Evolutionary conservation across 2,797 vertebrate genomes (phyloP).

Genomic region (Mionectes olivaceus): DNA sequence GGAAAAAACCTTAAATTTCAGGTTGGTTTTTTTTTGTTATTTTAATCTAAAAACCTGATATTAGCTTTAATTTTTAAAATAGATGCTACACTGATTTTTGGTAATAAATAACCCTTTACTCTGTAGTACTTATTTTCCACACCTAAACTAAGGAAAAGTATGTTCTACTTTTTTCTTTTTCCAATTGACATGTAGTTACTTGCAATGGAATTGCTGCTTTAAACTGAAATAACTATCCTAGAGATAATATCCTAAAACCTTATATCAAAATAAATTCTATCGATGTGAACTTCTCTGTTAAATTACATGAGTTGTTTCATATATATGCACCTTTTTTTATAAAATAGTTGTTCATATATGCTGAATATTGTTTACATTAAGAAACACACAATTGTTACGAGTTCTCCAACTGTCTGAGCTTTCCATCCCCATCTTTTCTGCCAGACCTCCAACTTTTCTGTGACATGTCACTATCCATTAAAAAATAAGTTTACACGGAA

Average conservation of each 20-base stretch:
- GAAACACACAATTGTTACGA: not conserved
- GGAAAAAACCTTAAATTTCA: not conserved
- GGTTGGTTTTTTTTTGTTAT: rapidly evolving
- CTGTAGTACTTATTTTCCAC: not conserved
- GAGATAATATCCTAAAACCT: not conserved
- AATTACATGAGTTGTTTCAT: not conserved
- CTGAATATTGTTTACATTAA: not conserved
- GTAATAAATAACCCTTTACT: not conserved
- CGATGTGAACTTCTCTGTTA: not conserved
- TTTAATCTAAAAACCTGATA: not conserved
- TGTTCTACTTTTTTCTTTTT: not conserved
- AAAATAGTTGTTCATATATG: not conserved
- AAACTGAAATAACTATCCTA: not conserved
- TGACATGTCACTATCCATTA: not conserved
- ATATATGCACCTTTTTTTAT: not conserved
- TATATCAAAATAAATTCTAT: not conserved
- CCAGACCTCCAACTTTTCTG: not conserved
- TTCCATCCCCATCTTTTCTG: not conserved
- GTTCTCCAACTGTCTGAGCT: not conserved
- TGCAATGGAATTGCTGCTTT: not conserved
- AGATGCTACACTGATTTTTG: not conserved
- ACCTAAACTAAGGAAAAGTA: not conserved
- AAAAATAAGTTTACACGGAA: not conserved
- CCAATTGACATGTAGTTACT: not conserved
- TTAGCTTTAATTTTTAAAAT: not conserved